Evolutionary conservation across 2,113 vertebrate species (phyloP), one percentile per base, ranked within the genome.

Genomic region (Rattus rattus): DNA sequence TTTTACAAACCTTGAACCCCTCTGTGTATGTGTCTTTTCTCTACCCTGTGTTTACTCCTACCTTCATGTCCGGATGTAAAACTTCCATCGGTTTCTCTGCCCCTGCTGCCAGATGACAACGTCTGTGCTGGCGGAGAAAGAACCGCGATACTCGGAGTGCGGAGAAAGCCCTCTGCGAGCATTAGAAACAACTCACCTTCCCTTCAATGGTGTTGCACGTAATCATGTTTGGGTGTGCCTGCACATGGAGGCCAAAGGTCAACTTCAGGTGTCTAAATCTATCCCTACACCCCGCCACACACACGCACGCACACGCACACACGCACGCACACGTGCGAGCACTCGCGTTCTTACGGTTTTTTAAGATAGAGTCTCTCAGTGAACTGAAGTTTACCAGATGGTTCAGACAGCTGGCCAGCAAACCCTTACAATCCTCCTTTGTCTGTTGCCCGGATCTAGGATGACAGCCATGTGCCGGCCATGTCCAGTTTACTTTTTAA

Each of bases 141-240:
- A 7, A 12, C 22, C 30, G 10, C 5, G 4, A 24, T 0, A 0
- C 69, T 7, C 5, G 36, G 13, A 14, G 7, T 63, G 12, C 49
- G 30, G 0, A 81, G 22, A 36, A 91, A 59, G n/a, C 5, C 9
- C 10, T 47, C 30, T 22, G 52, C 3, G 6, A 73, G 39, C 26
- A 20, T 0, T 24, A 28, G 2, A 59, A 77, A 24, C 11, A 47
- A 30, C 19, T 11, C n/a, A 3, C 0, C 90, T 92, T 61, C 26
- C 19, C 26, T 47, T 30, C 56, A 26, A 9, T 8, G 28, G 12
- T 83, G 61, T 65, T 85, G 14, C 26, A 30, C 11, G 2, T 30
- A 33, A 39, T 33, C 39, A 11, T 63, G 39, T 43, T 47, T 65
- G 43, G 43, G 43, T 17, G 2, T 84, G 59, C 43, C 56, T 65